Base-by-base conservation (phyloP, 2,888 invertebrate species). In the Rhogogaster chlorosoma region DNA sequence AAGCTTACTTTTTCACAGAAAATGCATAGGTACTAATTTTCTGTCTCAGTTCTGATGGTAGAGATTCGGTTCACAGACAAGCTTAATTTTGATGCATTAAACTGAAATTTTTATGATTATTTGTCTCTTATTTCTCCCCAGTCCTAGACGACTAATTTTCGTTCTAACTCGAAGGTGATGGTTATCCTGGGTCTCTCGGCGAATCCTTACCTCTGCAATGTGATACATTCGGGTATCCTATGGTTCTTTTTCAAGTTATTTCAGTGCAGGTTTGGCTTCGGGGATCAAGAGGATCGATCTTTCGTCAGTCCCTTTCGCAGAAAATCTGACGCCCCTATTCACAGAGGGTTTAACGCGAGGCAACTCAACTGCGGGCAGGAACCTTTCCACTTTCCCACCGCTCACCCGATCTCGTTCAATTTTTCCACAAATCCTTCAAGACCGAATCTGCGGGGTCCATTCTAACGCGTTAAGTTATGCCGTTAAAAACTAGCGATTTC, bases 241-340 rank as follows among this genome's bases (percentile, higher is more conserved):
- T 45, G 0, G 53, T 53, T 53, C 32, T 53, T 38, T 49, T n/a
- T 32, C 7, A 61, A 61, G 29, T 38, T 61, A 57, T 57, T 26
- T 36, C 26, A 22, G 22, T 80, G 12, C 36, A 9, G 61, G 22
- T 78, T 78, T 61, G 57, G 78, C 38, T 57, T 53, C 61, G 38
- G 32, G 57, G 53, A 78, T 57, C 78, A 18, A 26, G 36, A n/a
- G 61, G 36, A 78, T 78, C 57, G 78, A 78, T 57, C 78, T 61
- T 61, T 57, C 61, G 38, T 78, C 57, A 53, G 78, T 36, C 22
- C 22, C 78, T 57, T n/a, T 15, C n/a, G 36, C 38, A 26, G 32
- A 57, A 38, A 78, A 78, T 77, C 77, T 77, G 57, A 78, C 57
- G 22, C 61, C 53, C 78, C 53, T 57, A 78, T 57, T 57, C 78